Base-by-base conservation (phyloP, 1,140 invertebrate genomes). In the Diorhabda sublineata region DNA sequence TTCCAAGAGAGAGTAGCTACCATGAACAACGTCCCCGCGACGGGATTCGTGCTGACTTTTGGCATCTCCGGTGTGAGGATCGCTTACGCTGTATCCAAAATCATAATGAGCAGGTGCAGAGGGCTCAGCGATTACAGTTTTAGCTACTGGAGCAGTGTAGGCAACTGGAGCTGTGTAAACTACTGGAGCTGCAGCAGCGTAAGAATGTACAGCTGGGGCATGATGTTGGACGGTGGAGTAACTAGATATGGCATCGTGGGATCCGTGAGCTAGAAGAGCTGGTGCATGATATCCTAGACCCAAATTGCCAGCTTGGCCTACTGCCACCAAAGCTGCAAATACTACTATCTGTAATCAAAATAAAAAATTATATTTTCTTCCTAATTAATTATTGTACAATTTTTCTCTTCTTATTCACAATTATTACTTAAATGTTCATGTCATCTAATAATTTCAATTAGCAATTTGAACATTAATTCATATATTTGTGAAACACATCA, bases 1-100 rank as follows among this genome's bases (percentile, higher is more conserved):
- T 69, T 90, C 87, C 9, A 87, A 81, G 26, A 89, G 76, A 2
- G 86, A 87, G 80, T 89, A 89, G 43, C 83, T 68, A 42, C 80
- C 80, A 11, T 60, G 59, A 59, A 68, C 66, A 44, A 47, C 59
- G 61, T 68, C 66, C 9, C 66, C 66, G 43, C 59, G 59, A 56
- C 66, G 59, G 11, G 66, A 62, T 71, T 74, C 73, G 7, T 70
- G 62, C 58, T 74, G 73, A 6, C 26, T 42, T 66, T 75, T 75
- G 60, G 43, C 63, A 65, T 75, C 74, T 8, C 74, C 85, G 73
- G 75, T 86, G 73, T 86, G 83, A 7, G 83, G 83, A 82, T 78
- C 84, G 83, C 74, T 61, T 8, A 69, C 71, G 44, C 67, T 42
- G 52, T 72, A 72, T 45, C 64, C 71, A 59, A 74, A 74, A 58